Base-by-base conservation (phyloP, 1,140 invertebrate species). In the Thereuonema tuberculata region DNA sequence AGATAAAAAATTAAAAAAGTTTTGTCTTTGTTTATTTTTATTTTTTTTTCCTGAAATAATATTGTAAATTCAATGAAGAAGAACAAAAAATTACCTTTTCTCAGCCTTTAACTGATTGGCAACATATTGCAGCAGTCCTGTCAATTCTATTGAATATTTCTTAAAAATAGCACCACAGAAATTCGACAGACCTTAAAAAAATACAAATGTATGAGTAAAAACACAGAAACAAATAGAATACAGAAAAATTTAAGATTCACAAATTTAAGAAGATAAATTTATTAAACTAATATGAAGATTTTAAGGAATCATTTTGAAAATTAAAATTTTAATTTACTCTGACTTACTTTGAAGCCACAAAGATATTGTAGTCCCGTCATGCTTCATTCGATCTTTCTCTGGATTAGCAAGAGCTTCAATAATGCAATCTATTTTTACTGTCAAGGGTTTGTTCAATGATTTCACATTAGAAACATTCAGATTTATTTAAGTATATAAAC, bases 141-240 rank as follows among this genome's bases (percentile, higher is more conserved):
- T 88, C 47, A 99, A 77, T 73, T 99, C 97, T 57, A 99, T 89
- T 66, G 86, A 86, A 74, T 99, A 98, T 73, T 98, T 98, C 75
- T 97, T 96, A 71, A 91, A 98, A 59, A 98, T 87, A 15, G 89
- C 84, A 28, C 93, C 95, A 68, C 90, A 89, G 75, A 99, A 98
- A 48, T 84, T 89, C 1, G 93, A 88, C 2, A 98, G 79, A 68
- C 89, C 74, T 71, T 67, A 23, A 65, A 64, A 58, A 29, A 58
- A 31, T 52, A 55, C n/a, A n/a, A n/a, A n/a, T n/a, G n/a, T n/a
- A n/a, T n/a, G n/a, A n/a, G n/a, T n/a, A n/a, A 52, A 52, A 9
- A 52, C 24, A 24, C 12, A 9, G 21, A 24, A 52, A 15, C 15
- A 52, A 52, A 52, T 12, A n/a, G n/a, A n/a, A n/a, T n/a, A n/a